A percentile compares a stretch with the other conserved stretches of the same genome.
phyloP scores from a whole-genome alignment of 1,140 invertebrate species.

The Eufriesea mexicana region DNA sequence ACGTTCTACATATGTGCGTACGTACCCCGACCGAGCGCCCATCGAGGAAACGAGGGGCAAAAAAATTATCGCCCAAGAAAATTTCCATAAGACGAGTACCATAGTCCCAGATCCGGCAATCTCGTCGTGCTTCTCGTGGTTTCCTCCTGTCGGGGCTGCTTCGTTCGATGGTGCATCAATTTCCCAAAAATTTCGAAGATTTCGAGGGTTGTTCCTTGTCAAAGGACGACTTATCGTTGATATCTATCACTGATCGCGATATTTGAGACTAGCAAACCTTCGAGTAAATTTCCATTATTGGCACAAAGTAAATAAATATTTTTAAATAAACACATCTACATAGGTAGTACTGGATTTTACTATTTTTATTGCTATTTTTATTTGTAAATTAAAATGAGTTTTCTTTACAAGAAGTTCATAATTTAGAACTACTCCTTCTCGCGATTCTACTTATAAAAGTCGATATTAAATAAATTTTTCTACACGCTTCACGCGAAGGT shows the following conservation, averaged over 20 bases:
- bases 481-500: no score
- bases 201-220: background rate
- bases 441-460: no score
- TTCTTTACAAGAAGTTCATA: no score
- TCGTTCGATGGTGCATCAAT: background rate
- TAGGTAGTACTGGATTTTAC: no score
- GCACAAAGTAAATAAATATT: no score
- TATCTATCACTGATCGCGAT: no score
- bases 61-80: conserved; percentile 57
- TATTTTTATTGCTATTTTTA: no score
- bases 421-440: no score
- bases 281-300: no score
- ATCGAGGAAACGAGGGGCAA: conserved; percentile 58
- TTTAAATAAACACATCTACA: no score
- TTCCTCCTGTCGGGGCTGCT: background rate
- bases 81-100: conserved; percentile 51
- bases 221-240: background rate
- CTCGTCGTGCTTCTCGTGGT: background rate
- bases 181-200: background rate
- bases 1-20: conserved; percentile 79
- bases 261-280: background rate
- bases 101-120: background rate
- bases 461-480: no score
- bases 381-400: no score
- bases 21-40: conserved; percentile 57